Evolutionary conservation across 2,888 invertebrate genomes (phyloP).

Genomic region (Elmis aenea): DNA sequence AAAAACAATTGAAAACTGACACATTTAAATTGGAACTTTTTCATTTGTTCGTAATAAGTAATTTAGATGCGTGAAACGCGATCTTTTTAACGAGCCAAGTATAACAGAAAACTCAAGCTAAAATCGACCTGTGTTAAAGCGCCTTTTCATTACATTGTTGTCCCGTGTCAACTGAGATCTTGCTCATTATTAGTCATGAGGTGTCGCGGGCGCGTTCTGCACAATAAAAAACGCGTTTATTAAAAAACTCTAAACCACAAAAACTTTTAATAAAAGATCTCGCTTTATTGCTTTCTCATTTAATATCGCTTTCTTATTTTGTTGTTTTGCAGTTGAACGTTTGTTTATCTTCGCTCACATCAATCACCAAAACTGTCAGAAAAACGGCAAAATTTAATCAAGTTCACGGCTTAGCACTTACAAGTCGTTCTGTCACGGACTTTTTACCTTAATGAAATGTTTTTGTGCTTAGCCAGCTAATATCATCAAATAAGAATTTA

Average conservation of each 20-base stretch:
- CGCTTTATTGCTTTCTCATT: constrained; percentile 38
- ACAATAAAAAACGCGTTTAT: constrained; percentile 35
- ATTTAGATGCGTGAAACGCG: too few species aligned
- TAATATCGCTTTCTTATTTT: constrained; percentile 36
- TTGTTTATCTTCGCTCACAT: constrained; percentile 39
- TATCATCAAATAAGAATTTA: too few species aligned
- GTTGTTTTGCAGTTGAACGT: constrained; percentile 33
- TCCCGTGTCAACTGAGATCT: constrained; percentile 23
- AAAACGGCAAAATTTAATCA: constrained; percentile 42
- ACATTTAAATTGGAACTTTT: too few species aligned
- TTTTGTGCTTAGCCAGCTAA: too few species aligned
- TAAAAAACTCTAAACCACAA: constrained; percentile 38
- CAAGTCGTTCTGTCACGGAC: constrained; percentile 18
- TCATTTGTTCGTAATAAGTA: too few species aligned
- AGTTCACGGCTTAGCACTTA: constrained; percentile 29
- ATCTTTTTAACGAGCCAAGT: too few species aligned
- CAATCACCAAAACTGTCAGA: constrained; percentile 41
- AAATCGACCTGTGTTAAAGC: too few species aligned
- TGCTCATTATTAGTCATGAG: constrained; percentile 35
- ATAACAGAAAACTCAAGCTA: too few species aligned
- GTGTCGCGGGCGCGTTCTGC: constrained; percentile 25
- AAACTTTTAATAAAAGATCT: constrained; percentile 41
- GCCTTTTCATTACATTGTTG: constrained; percentile 16
- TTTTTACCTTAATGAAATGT: constrained; percentile 22
- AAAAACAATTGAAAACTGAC: too few species aligned